Conservation (phyloP, 1,140 invertebrate species). For the Ericerus pela region DNA sequence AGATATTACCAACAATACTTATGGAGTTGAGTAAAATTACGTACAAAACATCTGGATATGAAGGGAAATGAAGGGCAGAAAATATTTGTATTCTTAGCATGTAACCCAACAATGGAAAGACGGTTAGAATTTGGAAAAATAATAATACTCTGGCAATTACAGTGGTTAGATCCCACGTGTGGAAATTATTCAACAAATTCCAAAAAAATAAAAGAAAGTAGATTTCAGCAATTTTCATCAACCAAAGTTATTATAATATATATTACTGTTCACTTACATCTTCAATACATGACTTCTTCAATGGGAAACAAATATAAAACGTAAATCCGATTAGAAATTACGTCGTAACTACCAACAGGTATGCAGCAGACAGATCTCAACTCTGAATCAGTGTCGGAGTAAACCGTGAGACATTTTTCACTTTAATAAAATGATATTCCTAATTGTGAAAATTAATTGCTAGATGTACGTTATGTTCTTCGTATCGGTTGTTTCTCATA, state of each 20-base stretch:
- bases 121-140: conserved; percentile 75
- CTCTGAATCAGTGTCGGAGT: conserved; percentile 41
- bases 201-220: conserved; percentile 34
- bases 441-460: background rate
- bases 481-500: conserved; percentile 64
- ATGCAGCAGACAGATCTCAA: conserved; percentile 75
- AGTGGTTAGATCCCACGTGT: conserved; percentile 57
- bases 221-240: background rate
- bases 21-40: conserved; percentile 40
- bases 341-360: conserved; percentile 60
- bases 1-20: conserved; percentile 49
- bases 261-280: conserved; percentile 55
- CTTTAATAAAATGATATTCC: background rate
- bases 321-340: conserved; percentile 66
- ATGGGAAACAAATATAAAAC: conserved; percentile 72
- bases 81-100: conserved; percentile 68
- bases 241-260: background rate
- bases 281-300: conserved; percentile 73
- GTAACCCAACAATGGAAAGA: conserved; percentile 72
- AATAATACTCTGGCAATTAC: conserved; percentile 65
- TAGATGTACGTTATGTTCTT: conserved; percentile 69
- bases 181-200: conserved; percentile 86
- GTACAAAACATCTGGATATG: conserved; percentile 34
- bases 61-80: conserved; percentile 35
- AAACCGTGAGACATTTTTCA: background rate